These are phyloP conservation scores for Anthrax anthrax DNA, from an alignment of 2,888 invertebrate species.

Conservation along the genomic window DNA sequence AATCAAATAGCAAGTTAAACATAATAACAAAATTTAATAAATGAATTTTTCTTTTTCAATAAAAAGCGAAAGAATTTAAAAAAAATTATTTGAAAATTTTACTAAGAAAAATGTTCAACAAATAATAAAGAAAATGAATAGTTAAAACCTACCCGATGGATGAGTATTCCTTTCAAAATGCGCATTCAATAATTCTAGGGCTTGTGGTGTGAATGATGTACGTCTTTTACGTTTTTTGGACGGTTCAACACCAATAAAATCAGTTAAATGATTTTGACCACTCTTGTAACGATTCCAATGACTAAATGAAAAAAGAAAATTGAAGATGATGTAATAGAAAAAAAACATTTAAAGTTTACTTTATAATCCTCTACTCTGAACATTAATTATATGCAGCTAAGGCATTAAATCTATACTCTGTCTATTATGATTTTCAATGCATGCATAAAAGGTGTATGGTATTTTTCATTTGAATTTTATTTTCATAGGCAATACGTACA, in stretches of 20 bases:
- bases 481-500: too few relatives aligned
- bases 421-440: too few relatives aligned
- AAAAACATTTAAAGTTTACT: too few relatives aligned
- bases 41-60: too few relatives aligned
- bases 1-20: conserved; percentile 20
- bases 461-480: too few relatives aligned
- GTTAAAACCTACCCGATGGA: conserved; percentile 69
- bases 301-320: conserved; percentile 17
- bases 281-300: conserved; percentile 73
- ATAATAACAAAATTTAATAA: neutral
- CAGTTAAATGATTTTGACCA: conserved; percentile 85
- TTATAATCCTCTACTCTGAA: too few relatives aligned
- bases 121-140: neutral
- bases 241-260: conserved; percentile 91
- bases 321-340: neutral
- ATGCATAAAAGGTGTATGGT: too few relatives aligned
- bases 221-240: conserved; percentile 92
- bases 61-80: too few relatives aligned
- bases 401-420: too few relatives aligned
- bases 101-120: neutral
- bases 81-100: too few relatives aligned
- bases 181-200: conserved; percentile 82
- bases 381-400: too few relatives aligned
- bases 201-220: conserved; percentile 95
- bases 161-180: conserved; percentile 96